phyloP scores from a whole-genome alignment of 2,888 invertebrate species.

The Lasiommata megera region DNA sequence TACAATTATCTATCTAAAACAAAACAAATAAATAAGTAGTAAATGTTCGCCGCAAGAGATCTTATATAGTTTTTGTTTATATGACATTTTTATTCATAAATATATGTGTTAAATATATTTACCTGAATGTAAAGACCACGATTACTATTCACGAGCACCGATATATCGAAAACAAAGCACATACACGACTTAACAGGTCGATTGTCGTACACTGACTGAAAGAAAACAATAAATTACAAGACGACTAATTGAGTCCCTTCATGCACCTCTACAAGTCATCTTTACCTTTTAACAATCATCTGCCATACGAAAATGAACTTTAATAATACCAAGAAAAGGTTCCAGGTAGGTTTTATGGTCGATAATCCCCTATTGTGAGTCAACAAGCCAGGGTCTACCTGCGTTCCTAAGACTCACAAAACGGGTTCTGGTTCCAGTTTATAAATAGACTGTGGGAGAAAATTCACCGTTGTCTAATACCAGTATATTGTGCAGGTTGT shows the following conservation, averaged over 20 bases:
- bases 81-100: too few relatives aligned
- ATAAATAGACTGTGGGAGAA: slow-evolving; percentile 40
- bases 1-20: too few relatives aligned
- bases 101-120: slow-evolving; percentile 22
- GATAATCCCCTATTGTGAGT: slow-evolving; percentile 20
- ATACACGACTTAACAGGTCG: slow-evolving; percentile 32
- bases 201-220: slow-evolving; percentile 39
- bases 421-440: slow-evolving; percentile 36
- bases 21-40: too few relatives aligned
- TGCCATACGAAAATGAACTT: slow-evolving; percentile 16
- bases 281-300: slow-evolving; percentile 10
- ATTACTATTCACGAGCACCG: slow-evolving; percentile 12
- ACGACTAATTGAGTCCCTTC: slow-evolving; percentile 38
- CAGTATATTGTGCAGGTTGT: slow-evolving; percentile 16
- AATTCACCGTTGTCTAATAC: slow-evolving; percentile 33
- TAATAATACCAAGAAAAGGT: neutral
- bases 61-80: too few relatives aligned
- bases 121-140: slow-evolving; percentile 30
- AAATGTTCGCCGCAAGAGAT: too few relatives aligned
- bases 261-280: slow-evolving; percentile 26
- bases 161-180: slow-evolving; percentile 25
- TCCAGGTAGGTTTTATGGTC: neutral
- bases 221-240: slow-evolving; percentile 41
- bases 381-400: slow-evolving; percentile 31
- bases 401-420: slow-evolving; percentile 35